phyloP scores from a whole-genome alignment of 2,888 invertebrate species.

The Lottia gigantea region DNA sequence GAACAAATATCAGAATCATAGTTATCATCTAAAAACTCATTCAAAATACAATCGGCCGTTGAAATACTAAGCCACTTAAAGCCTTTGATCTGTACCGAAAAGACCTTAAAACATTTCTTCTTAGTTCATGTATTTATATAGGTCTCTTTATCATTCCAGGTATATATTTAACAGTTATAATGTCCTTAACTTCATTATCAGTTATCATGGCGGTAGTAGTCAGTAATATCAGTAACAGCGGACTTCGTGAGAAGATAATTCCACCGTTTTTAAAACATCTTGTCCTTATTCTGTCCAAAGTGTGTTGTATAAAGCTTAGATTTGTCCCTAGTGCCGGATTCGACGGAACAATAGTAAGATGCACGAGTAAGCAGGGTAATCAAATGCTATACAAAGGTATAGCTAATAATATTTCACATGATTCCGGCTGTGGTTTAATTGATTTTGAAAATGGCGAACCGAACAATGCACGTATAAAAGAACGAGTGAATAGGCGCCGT shows the following conservation, averaged over 20 bases:
- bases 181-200: slow-evolving; percentile 67
- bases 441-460: slow-evolving; percentile 54
- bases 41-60: too few relatives aligned
- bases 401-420: slow-evolving; percentile 47
- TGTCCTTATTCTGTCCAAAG: slow-evolving; percentile 38
- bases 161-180: slow-evolving; percentile 67
- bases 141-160: slow-evolving; percentile 42
- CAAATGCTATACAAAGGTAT: slow-evolving; percentile 29
- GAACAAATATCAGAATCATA: too few relatives aligned
- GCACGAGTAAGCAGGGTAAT: slow-evolving; percentile 10
- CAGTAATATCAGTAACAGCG: slow-evolving; percentile 65
- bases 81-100: too few relatives aligned
- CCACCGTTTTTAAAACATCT: slow-evolving; percentile 40
- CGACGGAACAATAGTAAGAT: slow-evolving; percentile 15
- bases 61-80: too few relatives aligned
- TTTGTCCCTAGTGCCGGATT: slow-evolving; percentile 20
- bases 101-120: too few relatives aligned
- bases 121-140: neutral
- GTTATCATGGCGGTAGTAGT: slow-evolving; percentile 67
- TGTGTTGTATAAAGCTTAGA: slow-evolving; percentile 45
- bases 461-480: neutral
- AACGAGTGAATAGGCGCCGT: neutral
- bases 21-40: too few relatives aligned
- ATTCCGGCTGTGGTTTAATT: slow-evolving; percentile 54
- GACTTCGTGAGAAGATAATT: slow-evolving; percentile 46